phyloP scores from a whole-genome alignment of 2,797 vertebrate genomes.

The Eulemur albifrons region DNA sequence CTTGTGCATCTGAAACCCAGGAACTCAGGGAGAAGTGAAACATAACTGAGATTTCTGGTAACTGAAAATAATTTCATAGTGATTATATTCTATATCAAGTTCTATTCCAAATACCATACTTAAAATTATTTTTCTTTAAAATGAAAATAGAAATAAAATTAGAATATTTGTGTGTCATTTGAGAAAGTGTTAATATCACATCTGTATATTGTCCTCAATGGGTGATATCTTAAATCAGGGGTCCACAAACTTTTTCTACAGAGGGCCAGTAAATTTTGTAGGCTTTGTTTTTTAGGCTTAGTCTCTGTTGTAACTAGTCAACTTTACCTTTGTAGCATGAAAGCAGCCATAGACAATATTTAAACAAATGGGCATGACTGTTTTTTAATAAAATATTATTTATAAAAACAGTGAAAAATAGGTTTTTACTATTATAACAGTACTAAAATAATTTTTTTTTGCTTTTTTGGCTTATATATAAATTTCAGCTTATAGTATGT shows the following conservation, averaged over 20 bases:
- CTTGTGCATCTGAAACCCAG: neutral
- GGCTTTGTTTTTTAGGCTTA: neutral
- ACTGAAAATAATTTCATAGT: neutral
- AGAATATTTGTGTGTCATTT: slow-evolving; percentile 29
- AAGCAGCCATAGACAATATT: neutral
- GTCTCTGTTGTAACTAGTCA: neutral
- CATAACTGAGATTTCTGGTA: neutral
- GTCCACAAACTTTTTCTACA: neutral
- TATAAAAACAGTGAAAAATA: neutral
- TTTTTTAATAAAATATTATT: slow-evolving; percentile 37
- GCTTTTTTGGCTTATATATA: neutral
- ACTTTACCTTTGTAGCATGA: neutral
- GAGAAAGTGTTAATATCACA: neutral
- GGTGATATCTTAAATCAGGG: neutral
- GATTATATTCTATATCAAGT: neutral
- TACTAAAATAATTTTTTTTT: neutral
- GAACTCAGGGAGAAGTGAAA: neutral
- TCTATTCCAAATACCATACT: neutral
- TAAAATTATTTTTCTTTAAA: neutral
- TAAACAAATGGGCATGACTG: neutral
- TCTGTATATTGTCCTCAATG: neutral
- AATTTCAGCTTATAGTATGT: neutral
- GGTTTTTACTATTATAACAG: neutral
- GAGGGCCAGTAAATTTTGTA: neutral
- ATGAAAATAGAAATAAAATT: slow-evolving; percentile 17